Evolutionary conservation across 2,888 invertebrate species (phyloP).

Genomic region (Lepidocyrtinus sp.): DNA sequence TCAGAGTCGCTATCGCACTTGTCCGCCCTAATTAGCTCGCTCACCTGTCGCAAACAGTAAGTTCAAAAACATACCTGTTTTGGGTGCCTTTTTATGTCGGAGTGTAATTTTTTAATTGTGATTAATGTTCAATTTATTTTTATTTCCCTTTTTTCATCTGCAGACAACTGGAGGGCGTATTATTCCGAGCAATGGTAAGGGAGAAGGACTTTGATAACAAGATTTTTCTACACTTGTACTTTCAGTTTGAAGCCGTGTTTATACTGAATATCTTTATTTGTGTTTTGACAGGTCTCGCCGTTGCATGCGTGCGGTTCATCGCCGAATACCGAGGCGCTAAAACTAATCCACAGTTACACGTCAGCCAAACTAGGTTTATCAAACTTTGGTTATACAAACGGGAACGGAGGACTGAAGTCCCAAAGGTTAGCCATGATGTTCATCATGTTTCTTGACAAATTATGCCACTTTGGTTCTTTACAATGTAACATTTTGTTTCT

Average conservation of each 20-base stretch:
- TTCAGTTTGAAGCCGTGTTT: too few species aligned
- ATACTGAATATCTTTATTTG: background rate
- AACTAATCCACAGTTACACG: conserved; percentile 66
- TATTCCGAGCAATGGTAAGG: conserved; percentile 68
- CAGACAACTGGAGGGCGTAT: conserved; percentile 67
- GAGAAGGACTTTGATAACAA: too few species aligned
- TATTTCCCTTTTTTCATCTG: too few species aligned
- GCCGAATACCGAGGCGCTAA: conserved; percentile 67
- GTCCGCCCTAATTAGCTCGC: conserved; percentile 67
- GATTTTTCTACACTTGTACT: too few species aligned
- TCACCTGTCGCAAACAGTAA: conserved; percentile 69
- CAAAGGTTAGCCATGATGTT: too few species aligned
- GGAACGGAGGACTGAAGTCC: conserved; percentile 63
- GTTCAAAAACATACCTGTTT: too few species aligned
- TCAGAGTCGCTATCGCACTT: conserved; percentile 68
- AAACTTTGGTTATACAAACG: conserved; percentile 64
- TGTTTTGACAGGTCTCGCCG: conserved; percentile 61
- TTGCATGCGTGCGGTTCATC: conserved; percentile 66
- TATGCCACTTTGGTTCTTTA: too few species aligned
- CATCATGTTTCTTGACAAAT: too few species aligned
- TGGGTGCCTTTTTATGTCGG: too few species aligned
- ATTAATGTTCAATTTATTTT: too few species aligned
- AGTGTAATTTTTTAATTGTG: too few species aligned
- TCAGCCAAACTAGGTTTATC: conserved; percentile 68
- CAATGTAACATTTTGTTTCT: background rate